Evolutionary conservation across 1,140 invertebrate species (phyloP).

Genomic region (Leptonema lineaticorne): DNA sequence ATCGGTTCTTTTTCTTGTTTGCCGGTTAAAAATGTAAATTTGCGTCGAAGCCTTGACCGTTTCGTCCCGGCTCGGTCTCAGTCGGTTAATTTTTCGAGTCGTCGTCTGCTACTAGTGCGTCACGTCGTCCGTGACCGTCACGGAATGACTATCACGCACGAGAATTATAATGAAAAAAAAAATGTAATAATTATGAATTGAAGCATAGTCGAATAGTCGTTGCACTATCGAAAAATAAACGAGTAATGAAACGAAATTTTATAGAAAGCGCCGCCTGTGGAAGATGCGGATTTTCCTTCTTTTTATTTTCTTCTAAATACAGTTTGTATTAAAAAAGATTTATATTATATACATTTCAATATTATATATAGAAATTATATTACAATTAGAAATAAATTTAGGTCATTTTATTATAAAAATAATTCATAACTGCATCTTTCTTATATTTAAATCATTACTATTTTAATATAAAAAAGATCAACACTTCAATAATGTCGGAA

Average conservation of each 20-base stretch:
- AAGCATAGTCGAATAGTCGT: neutral
- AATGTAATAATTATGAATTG: neutral
- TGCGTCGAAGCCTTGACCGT: constrained; percentile 13
- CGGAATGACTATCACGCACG: neutral
- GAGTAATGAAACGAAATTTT: neutral
- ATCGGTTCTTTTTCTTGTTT: neutral
- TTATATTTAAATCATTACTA: too few species aligned
- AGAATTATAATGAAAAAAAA: too few species aligned
- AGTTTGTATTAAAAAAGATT: neutral
- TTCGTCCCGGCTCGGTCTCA: neutral
- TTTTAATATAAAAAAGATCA: too few species aligned
- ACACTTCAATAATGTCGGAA: too few species aligned
- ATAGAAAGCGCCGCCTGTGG: too few species aligned
- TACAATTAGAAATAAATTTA: too few species aligned
- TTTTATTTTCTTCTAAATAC: neutral
- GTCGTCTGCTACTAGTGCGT: neutral
- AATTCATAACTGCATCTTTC: too few species aligned
- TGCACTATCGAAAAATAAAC: neutral
- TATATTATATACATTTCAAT: neutral
- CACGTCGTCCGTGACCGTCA: constrained; percentile 18
- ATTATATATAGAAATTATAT: too few species aligned
- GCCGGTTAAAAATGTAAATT: neutral
- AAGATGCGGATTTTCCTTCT: too few species aligned
- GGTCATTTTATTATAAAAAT: too few species aligned
- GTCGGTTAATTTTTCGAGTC: constrained; percentile 4